A percentile compares a stretch with the other conserved stretches of the same genome.
Evolutionary conservation across 2,888 invertebrate genomes (phyloP).

Genomic region (Drosophila testacea): DNA sequence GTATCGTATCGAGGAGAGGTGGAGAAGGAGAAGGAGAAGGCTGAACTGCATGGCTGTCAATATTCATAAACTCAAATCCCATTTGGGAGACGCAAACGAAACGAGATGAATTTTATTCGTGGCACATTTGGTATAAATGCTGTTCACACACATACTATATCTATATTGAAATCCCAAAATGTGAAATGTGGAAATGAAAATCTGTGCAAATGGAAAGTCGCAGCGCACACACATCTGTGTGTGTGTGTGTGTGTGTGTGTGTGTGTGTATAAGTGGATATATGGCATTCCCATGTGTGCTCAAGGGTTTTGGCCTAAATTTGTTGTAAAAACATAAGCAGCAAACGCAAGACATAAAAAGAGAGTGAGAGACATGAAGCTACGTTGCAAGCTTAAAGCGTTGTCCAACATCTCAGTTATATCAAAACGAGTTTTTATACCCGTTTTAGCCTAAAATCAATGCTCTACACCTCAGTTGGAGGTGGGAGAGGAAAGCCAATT

Average conservation of each 20-base stretch:
- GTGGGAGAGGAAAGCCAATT: not conserved
- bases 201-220: slow-evolving; percentile 77
- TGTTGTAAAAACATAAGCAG: slow-evolving; percentile 51
- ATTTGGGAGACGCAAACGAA: slow-evolving; percentile 56
- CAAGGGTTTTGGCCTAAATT: slow-evolving; percentile 71
- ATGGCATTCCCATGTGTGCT: slow-evolving; percentile 66
- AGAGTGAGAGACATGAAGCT: slow-evolving; percentile 7
- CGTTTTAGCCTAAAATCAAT: slow-evolving; percentile 50
- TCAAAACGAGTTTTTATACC: slow-evolving; percentile 65
- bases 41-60: slow-evolving; percentile 39
- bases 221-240: slow-evolving; percentile 39
- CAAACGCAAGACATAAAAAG: not conserved
- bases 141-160: slow-evolving; percentile 44
- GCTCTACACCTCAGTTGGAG: slow-evolving; percentile 16
- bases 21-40: not conserved
- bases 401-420: slow-evolving; percentile 60
- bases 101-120: slow-evolving; percentile 67
- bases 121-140: slow-evolving; percentile 59
- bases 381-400: slow-evolving; percentile 42
- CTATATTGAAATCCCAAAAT: slow-evolving; percentile 70
- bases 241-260: slow-evolving; percentile 14
- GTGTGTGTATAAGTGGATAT: slow-evolving; percentile 14
- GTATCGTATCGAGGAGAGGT: no score
- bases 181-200: slow-evolving; percentile 72
- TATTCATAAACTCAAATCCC: slow-evolving; percentile 74